phyloP scores from a whole-genome alignment of 2,113 vertebrate species.

The Osmerus mordax region DNA sequence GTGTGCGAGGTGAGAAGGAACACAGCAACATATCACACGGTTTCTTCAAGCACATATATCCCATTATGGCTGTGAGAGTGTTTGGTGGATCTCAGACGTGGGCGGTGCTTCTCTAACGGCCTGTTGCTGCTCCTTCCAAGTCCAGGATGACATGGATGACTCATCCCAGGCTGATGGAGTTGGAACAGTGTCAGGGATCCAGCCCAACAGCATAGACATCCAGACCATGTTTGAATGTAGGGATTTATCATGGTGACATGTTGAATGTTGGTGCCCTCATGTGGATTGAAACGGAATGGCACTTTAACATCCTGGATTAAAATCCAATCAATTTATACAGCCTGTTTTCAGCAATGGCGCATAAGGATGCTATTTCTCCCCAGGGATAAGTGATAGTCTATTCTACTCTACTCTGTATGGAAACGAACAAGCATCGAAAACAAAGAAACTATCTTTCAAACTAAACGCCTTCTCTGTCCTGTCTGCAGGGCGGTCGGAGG shows the following conservation, averaged over 20 bases:
- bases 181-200: neutral
- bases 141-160: constrained; percentile 55
- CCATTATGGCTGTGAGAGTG: constrained; percentile 25
- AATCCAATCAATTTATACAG: too few species aligned
- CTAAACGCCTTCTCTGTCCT: neutral
- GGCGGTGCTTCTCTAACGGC: constrained; percentile 32
- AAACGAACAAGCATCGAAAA: neutral
- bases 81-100: constrained; percentile 39
- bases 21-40: constrained; percentile 31
- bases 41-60: constrained; percentile 24
- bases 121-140: constrained; percentile 51
- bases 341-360: too few species aligned
- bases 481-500: constrained; percentile 66
- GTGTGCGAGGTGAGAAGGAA: constrained; percentile 54
- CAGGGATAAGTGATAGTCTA: too few species aligned
- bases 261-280: constrained; percentile 56
- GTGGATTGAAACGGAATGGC: constrained; percentile 35
- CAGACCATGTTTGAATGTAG: neutral
- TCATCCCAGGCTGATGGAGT: constrained; percentile 50
- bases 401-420: neutral
- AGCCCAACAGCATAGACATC: too few species aligned
- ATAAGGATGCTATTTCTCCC: too few species aligned
- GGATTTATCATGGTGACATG: neutral
- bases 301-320: neutral
- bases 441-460: neutral